A percentile compares a stretch with the other conserved stretches of the same genome.
Evolutionary conservation across 37 sponge, comb jelly and placozoan genomes (phyloP).

Genomic region (Sycon ciliatum): DNA sequence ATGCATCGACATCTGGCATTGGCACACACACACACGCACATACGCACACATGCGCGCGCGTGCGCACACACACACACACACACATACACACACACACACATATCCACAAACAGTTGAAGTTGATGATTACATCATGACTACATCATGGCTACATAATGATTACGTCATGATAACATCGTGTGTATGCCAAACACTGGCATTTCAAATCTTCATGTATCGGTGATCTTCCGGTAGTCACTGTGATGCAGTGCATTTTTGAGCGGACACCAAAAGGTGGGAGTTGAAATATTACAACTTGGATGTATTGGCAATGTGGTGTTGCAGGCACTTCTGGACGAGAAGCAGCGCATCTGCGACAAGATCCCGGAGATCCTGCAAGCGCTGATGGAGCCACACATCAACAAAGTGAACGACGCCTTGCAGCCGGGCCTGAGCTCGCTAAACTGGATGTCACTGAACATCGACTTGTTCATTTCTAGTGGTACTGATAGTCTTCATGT

Average conservation of each 20-base stretch:
- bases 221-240: no score
- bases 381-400: slow-evolving; percentile 68
- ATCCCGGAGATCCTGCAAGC: slow-evolving; percentile 51
- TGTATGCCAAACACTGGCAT: no score
- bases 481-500: slow-evolving; percentile 43
- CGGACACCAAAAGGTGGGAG: no score
- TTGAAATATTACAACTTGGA: not conserved
- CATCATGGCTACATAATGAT: not conserved
- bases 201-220: no score
- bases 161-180: no score
- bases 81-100: slow-evolving; percentile 1
- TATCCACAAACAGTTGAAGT: not conserved
- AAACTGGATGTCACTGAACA: slow-evolving; percentile 82
- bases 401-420: slow-evolving; percentile 64
- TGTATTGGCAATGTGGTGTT: not conserved
- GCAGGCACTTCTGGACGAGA: slow-evolving; percentile 51
- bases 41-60: not conserved
- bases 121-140: not conserved
- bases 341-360: slow-evolving; percentile 49
- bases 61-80: not conserved
- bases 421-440: slow-evolving; percentile 74
- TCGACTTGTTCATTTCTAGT: slow-evolving; percentile 39
- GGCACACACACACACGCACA: not conserved
- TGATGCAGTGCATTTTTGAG: no score
- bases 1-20: not conserved